Evolutionary conservation across 2,113 vertebrate genomes (phyloP), one percentile per base, ranked within the genome.

Genomic region (Bettongia penicillata): DNA sequence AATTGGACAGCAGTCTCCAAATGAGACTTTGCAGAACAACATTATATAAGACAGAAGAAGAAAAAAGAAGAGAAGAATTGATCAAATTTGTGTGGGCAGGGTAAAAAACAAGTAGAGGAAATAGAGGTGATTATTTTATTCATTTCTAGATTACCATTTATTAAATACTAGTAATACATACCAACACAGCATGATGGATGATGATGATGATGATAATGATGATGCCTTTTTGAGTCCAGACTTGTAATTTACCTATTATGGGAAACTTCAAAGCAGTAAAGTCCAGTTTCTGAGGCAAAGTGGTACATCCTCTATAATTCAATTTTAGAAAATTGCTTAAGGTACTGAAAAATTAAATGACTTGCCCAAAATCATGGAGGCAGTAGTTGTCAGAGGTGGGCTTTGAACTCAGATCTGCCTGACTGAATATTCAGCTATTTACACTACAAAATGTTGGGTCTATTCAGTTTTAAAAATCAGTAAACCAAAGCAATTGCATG

Each of bases 31-130:
- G 91, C 50, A 91, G 2, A 77, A 93, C 28, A 89, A 1, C 28
- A 92, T 47, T 77, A 48, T 91, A 47, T 53, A 93, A 68, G 53
- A 24, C 28, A 92, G 94, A 47, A 92, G 95, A 93, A 91, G 84
- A 0, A 61, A 28, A 93, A 28, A 50, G 3, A 16, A 90, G 26
- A 50, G 90, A 93, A 89, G 53, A 93, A 92, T 14, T 89, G 28
- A 97, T 95, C 57, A 90, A 90, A 0, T 37, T 94, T 92, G 43
- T 47, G 22, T 55, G 52, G 23, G 24, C 7, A 43, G 51, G 43
- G n/a, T 26, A 48, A 22, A 93, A 19, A 14, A 11, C 89, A 26
- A 90, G 12, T 90, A 90, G 31, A 91, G 93, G 92, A 31, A 91
- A 93, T 51, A 91, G 9, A 57, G 94, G 93, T 57, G 49, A 24